Conservation (phyloP, 1,140 invertebrate genomes). For the Bombus vancouverensis region DNA sequence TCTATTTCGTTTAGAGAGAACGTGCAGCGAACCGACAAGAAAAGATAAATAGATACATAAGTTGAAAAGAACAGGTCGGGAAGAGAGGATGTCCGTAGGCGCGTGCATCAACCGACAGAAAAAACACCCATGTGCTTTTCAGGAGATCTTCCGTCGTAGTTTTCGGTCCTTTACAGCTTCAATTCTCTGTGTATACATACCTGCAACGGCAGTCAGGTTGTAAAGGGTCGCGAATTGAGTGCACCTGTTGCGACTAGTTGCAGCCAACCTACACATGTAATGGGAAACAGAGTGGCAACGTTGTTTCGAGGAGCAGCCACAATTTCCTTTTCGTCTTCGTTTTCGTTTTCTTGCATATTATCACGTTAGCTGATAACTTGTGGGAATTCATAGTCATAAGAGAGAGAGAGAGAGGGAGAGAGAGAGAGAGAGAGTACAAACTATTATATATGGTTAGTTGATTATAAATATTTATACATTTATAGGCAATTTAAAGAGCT, state of each 20-base stretch:
- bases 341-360: not conserved
- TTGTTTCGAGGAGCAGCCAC: not conserved
- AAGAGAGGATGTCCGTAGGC: conserved; percentile 1
- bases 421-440: not conserved
- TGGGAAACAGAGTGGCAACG: not conserved
- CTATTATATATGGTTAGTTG: not conserved
- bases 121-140: conserved; percentile 19
- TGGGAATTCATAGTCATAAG: not conserved
- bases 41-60: conserved; percentile 9
- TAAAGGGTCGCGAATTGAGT: conserved; percentile 66
- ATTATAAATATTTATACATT: not conserved
- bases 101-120: not conserved
- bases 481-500: not conserved
- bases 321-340: no score
- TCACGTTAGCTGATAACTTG: not conserved
- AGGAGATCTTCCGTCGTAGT: conserved; percentile 31
- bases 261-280: conserved; percentile 38
- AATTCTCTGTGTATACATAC: conserved; percentile 13
- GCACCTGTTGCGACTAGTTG: conserved; percentile 65
- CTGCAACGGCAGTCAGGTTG: conserved; percentile 45
- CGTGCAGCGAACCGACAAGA: not conserved
- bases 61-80: not conserved
- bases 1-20: not conserved
- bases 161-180: conserved; percentile 4
- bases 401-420: no score